These are phyloP conservation scores for Drosophila bunnanda DNA, from an alignment of 2,888 invertebrate species.

Conservation along the genomic window DNA sequence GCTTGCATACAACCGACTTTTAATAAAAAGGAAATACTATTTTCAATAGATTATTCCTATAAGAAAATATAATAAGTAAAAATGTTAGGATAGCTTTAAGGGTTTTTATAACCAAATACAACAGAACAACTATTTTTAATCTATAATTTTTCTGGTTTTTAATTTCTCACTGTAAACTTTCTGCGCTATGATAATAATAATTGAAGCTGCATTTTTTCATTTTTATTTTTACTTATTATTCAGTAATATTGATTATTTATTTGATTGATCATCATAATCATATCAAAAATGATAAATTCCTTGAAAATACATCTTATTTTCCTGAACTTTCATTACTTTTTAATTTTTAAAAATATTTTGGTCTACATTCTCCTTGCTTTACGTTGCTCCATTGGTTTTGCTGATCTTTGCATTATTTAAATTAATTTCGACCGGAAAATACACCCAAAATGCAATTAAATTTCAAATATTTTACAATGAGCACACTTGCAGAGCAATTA, in stretches of 20 bases:
- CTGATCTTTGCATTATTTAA: slow-evolving; percentile 17
- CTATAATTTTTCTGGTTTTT: no score
- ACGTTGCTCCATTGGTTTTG: slow-evolving; percentile 1
- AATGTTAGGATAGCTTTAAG: not conserved
- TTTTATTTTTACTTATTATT: not conserved
- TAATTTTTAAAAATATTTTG: not conserved
- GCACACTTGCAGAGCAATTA: slow-evolving; percentile 21
- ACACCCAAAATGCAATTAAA: slow-evolving; percentile 14
- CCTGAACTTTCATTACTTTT: not conserved
- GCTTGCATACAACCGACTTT: not conserved
- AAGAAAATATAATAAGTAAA: not conserved
- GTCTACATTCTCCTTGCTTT: not conserved
- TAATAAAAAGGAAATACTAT: not conserved
- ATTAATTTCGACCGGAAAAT: slow-evolving; percentile 17
- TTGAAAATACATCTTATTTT: not conserved
- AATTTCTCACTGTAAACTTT: no score
- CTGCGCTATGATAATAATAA: no score
- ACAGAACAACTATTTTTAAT: not conserved
- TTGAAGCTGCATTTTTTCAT: rapidly evolving
- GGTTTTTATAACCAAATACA: not conserved
- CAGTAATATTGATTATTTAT: not conserved
- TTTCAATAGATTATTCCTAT: not conserved
- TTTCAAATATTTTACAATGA: slow-evolving; percentile 18
- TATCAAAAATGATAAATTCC: no score
- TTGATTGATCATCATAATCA: not conserved